Base-by-base conservation (phyloP, 2,113 vertebrate genomes). In the Nesoenas mayeri region DNA sequence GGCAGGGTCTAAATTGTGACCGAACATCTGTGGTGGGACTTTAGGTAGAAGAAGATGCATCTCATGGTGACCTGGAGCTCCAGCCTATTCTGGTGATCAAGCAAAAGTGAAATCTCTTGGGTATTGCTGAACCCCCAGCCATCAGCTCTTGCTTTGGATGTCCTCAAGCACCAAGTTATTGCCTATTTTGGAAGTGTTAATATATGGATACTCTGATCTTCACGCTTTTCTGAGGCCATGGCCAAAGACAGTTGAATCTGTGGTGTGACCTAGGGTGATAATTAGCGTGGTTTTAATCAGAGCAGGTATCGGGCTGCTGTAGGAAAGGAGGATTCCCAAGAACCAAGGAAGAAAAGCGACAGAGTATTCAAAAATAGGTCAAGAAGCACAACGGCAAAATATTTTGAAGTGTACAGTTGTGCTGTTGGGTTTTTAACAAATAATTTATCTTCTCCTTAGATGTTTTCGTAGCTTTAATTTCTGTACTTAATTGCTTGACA, bases 381-480 rank as follows among this genome's bases (percentile, higher is more conserved):
- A 82, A 69, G 50, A 72, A 87, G 87, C 32, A 10, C 26, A 61
- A 64, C 19, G 88, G 62, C 64, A 89, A 89, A 85, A 44, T 40
- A 38, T 32, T 94, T 64, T 60, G 13, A 74, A 75, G 36, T 61
- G 12, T 42, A 32, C 9, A 7, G 50, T 70, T 24, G n/a, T 56
- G 72, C 50, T 67, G 10, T 20, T 57, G 18, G 19, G 8, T 17
- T 85, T 91, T 83, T 16, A 80, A 80, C 31, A 85, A 83, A 53
- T 75, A 70, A 61, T 70, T 84, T 75, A n/a, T 91, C 77, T 62
- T 67, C 24, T 22, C 64, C 29, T 79, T 81, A 64, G 17, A 62
- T 74, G 56, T 22, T 81, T 69, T 78, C 60, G 28, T 40, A 54
- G n/a, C 44, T 92, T 85, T 82, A 69, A 64, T 88, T 96, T 92